A percentile compares a stretch with the other conserved stretches of the same genome.
phyloP scores from a whole-genome alignment of 2,888 invertebrate genomes.

The Stegana nigrithorax region DNA sequence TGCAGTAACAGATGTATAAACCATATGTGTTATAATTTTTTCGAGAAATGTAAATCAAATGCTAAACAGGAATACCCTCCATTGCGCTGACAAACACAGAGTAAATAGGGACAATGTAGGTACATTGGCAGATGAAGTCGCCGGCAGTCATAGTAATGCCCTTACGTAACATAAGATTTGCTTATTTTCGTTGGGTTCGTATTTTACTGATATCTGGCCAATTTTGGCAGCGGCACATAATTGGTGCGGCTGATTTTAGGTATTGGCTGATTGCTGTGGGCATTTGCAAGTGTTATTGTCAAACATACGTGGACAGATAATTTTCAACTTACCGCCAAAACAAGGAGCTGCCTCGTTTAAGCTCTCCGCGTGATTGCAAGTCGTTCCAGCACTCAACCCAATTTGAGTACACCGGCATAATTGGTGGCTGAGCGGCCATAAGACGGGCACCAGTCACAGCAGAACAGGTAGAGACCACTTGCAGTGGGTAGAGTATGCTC shows the following conservation, averaged over 20 bases:
- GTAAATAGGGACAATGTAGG: background rate
- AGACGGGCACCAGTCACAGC: constrained; percentile 85
- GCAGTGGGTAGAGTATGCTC: constrained; percentile 90
- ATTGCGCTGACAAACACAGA: background rate
- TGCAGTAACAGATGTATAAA: too few relatives aligned
- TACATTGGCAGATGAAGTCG: background rate
- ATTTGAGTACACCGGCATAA: constrained; percentile 83
- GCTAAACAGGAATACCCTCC: background rate
- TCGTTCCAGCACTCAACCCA: constrained; percentile 91
- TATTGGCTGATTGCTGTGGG: constrained; percentile 33
- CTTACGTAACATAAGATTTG: too few relatives aligned
- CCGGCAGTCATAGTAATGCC: background rate
- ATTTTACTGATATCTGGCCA: constrained; percentile 49
- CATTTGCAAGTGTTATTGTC: background rate
- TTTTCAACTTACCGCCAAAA: constrained; percentile 62
- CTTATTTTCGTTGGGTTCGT: background rate
- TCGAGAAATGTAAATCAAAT: background rate
- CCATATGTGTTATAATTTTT: background rate
- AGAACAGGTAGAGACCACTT: constrained; percentile 93
- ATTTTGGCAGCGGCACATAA: constrained; percentile 52
- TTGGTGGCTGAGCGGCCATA: constrained; percentile 83
- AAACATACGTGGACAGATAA: too few relatives aligned
- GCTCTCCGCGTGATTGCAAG: constrained; percentile 78
- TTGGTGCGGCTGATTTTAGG: constrained; percentile 28
- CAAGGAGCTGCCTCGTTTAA: constrained; percentile 88